Percentiles rank a stretch among this genome's conserved stretches.
These are phyloP conservation scores for Apomyelois bistriatella DNA, from an alignment of 2,888 invertebrate species.

Conservation along the genomic window DNA sequence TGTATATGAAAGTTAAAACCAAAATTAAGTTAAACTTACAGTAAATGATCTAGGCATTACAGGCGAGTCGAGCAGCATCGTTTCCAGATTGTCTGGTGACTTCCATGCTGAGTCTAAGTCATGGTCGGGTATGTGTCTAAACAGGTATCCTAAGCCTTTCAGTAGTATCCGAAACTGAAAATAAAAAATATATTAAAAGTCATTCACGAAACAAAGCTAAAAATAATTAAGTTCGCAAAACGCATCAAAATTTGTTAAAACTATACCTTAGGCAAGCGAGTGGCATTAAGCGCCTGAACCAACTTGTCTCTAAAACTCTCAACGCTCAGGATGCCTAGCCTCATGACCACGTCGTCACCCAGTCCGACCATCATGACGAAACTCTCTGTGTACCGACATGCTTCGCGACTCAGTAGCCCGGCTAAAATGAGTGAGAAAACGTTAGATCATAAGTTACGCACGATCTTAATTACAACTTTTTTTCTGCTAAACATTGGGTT, in stretches of 20 bases:
- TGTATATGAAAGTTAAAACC: no score
- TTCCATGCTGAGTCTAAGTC: slow-evolving; percentile 82
- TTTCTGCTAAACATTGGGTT: no score
- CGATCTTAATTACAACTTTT: no score
- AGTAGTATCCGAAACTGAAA: slow-evolving; percentile 85
- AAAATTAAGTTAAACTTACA: slow-evolving; percentile 30
- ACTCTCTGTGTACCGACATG: slow-evolving; percentile 81
- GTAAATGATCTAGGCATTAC: slow-evolving; percentile 77
- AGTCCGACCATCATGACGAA: slow-evolving; percentile 87
- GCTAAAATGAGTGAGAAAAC: slow-evolving; percentile 67
- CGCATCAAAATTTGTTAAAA: no score
- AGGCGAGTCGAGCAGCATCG: slow-evolving; percentile 20
- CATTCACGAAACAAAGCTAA: no score
- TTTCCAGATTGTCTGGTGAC: slow-evolving; percentile 48
- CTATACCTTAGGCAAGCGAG: slow-evolving; percentile 82
- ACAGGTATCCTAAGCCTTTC: slow-evolving; percentile 83
- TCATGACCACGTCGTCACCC: slow-evolving; percentile 89
- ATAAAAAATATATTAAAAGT: background rate
- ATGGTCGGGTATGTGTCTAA: slow-evolving; percentile 82
- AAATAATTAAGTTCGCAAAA: no score
- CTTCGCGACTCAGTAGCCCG: slow-evolving; percentile 81
- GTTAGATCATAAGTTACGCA: no score
- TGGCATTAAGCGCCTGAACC: slow-evolving; percentile 81
- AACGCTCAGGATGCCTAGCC: slow-evolving; percentile 83
- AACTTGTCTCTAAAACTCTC: slow-evolving; percentile 82